Evolutionary conservation across 2,113 vertebrate species (phyloP).

Genomic region (Cardinalis cardinalis): DNA sequence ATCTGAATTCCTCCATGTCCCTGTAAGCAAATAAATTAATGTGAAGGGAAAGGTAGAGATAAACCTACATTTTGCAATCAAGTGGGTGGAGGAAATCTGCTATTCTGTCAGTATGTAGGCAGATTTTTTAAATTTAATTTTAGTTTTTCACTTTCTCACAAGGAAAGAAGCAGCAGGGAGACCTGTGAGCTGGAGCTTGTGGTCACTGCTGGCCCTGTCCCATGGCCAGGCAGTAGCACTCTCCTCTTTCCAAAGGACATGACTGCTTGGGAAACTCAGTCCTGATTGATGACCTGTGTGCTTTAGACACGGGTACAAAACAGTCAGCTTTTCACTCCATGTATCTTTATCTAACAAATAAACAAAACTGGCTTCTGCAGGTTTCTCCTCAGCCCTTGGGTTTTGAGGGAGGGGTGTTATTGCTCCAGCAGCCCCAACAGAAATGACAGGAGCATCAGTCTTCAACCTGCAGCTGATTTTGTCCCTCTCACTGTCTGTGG

Average conservation of each 20-base stretch:
- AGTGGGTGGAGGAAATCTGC: neutral
- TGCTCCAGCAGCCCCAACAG: neutral
- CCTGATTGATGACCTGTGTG: neutral
- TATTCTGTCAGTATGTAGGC: neutral
- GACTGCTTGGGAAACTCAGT: neutral
- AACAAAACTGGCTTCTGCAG: neutral
- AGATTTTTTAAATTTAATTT: neutral
- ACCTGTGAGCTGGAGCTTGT: neutral
- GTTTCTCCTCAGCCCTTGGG: neutral
- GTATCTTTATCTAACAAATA: slow-evolving; percentile 7
- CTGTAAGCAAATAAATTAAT: neutral
- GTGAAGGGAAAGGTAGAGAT: neutral
- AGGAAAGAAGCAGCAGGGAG: neutral
- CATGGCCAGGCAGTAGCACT: neutral
- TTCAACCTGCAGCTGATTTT: neutral
- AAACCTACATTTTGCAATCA: neutral
- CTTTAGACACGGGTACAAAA: neutral
- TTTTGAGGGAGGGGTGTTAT: neutral
- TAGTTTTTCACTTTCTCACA: neutral
- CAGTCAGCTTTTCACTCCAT: neutral
- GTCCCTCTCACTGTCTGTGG: neutral
- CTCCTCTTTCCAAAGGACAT: neutral
- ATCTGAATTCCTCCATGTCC: neutral
- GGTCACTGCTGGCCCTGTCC: neutral
- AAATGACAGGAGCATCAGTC: neutral